Percentiles rank a stretch among this genome's conserved stretches.
Evolutionary conservation across 2,797 vertebrate species (phyloP).

Genomic region (Linurgus olivaceus): DNA sequence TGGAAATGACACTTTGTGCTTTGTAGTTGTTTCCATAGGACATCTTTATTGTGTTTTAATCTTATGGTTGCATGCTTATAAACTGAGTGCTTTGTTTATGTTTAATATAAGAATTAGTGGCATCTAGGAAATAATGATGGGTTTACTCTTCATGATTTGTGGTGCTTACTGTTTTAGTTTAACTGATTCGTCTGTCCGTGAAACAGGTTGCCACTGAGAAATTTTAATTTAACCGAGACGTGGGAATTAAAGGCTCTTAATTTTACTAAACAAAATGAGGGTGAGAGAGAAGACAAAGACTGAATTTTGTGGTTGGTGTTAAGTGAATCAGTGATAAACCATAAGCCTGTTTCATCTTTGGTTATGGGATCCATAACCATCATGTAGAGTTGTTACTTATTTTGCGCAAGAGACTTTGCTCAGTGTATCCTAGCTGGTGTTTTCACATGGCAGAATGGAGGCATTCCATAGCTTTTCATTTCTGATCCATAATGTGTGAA

Average conservation of each 20-base stretch:
- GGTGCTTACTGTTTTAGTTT: not conserved
- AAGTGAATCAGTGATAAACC: slow-evolving; percentile 14
- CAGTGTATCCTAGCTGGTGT: not conserved
- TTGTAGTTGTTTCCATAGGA: not conserved
- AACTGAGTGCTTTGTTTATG: not conserved
- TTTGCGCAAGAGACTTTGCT: slow-evolving; percentile 50
- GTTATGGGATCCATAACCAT: slow-evolving; percentile 9
- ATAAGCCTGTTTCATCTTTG: slow-evolving; percentile 19
- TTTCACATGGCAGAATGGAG: slow-evolving; percentile 23
- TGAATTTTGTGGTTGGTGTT: not conserved
- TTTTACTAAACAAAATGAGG: slow-evolving; percentile 8
- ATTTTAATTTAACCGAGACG: slow-evolving; percentile 33
- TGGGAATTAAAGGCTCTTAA: slow-evolving; percentile 22
- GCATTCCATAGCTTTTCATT: slow-evolving; percentile 43
- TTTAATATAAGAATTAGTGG: not conserved
- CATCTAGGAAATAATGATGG: not conserved
- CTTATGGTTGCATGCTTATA: not conserved
- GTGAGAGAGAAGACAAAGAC: not conserved
- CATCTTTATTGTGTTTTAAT: not conserved
- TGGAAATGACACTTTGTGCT: not conserved
- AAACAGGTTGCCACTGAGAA: slow-evolving; percentile 26
- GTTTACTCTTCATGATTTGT: slow-evolving; percentile 1
- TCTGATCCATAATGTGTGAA: slow-evolving; percentile 64
- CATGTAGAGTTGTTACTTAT: slow-evolving; percentile 41
- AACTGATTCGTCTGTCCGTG: not conserved